Percentiles rank a stretch among this genome's conserved stretches.
phyloP scores from a whole-genome alignment of 1,140 invertebrate species.

The Drosophila ficusphila region DNA sequence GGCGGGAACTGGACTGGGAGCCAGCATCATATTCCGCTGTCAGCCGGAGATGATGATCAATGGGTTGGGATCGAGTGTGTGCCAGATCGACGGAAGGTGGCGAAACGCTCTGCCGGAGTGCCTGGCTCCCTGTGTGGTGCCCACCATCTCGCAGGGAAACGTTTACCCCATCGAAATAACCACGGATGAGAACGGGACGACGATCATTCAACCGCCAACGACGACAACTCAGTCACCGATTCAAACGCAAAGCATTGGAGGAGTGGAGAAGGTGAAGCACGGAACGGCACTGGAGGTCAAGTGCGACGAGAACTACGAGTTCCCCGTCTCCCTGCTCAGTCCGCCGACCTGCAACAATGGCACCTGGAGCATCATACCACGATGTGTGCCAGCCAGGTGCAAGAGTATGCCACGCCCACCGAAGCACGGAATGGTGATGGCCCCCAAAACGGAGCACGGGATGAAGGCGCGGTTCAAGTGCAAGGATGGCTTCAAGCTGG shows the following conservation, averaged over 20 bases:
- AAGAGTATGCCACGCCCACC: conserved; percentile 94
- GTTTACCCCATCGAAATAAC: conserved; percentile 86
- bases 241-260: conserved; percentile 86
- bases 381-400: conserved; percentile 95
- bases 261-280: conserved; percentile 88
- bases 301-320: conserved; percentile 95
- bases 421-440: conserved; percentile 96
- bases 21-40: conserved; percentile 97
- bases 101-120: conserved; percentile 95
- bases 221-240: conserved; percentile 85
- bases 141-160: conserved; percentile 92
- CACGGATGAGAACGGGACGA: conserved; percentile 79
- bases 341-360: conserved; percentile 94
- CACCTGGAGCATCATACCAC: conserved; percentile 96
- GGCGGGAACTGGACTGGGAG: conserved; percentile 93
- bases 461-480: conserved; percentile 96
- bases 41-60: conserved; percentile 96
- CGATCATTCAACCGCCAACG: conserved; percentile 84
- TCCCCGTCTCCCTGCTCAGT: conserved; percentile 84
- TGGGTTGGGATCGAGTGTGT: conserved; percentile 94
- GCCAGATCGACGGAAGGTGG: conserved; percentile 96
- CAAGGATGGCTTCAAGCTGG: conserved; percentile 94
- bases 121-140: conserved; percentile 95
- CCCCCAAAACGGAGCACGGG: conserved; percentile 97
- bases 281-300: conserved; percentile 93